Conservation (phyloP, 2,113 vertebrate species). For the Triplophysa siluroides region DNA sequence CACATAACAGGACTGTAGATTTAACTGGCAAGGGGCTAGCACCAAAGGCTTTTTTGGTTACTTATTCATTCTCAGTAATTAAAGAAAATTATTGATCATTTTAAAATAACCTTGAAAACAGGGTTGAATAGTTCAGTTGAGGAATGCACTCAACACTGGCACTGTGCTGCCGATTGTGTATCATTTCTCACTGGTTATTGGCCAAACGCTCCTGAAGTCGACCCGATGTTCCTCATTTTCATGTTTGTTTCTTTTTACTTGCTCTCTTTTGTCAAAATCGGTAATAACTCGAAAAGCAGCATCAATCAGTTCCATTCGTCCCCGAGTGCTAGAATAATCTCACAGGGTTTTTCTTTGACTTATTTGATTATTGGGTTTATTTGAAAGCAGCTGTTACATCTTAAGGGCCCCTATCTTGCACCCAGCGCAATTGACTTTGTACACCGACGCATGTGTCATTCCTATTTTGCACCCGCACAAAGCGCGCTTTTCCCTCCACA, state of each 20-base stretch:
- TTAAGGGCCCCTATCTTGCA: too few relatives aligned
- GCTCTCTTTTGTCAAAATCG: neutral
- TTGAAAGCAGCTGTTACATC: neutral
- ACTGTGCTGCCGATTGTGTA: neutral
- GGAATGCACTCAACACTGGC: neutral
- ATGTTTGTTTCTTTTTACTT: neutral
- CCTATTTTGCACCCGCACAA: too few relatives aligned
- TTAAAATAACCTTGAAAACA: neutral
- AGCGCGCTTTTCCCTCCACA: too few relatives aligned
- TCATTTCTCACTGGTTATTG: neutral
- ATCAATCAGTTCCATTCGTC: slow-evolving; percentile 1
- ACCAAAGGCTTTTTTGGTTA: too few relatives aligned
- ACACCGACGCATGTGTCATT: too few relatives aligned
- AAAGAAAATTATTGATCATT: too few relatives aligned
- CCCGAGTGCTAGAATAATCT: neutral
- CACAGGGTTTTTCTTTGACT: neutral
- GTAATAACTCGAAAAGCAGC: neutral
- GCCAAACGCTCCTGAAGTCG: neutral
- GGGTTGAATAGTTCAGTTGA: neutral
- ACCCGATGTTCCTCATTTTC: slow-evolving; percentile 11
- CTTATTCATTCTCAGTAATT: too few relatives aligned
- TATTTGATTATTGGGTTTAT: neutral
- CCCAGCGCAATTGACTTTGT: too few relatives aligned
- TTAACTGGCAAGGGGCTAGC: too few relatives aligned
- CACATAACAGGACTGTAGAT: too few relatives aligned